Conservation (phyloP, 2,113 vertebrate species). For the Catharus fuscescens region DNA sequence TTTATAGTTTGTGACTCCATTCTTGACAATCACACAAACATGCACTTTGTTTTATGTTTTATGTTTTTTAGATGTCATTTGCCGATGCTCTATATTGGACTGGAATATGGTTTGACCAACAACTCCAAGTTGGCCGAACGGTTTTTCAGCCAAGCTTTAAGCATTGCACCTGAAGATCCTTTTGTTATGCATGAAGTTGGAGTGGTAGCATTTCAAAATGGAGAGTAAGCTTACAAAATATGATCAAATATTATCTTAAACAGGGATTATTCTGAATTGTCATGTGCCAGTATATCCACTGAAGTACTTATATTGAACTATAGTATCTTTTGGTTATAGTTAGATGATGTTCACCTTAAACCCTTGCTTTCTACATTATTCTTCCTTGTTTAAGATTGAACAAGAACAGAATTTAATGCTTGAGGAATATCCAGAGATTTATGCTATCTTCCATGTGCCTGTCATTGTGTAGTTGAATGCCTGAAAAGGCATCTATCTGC, state of each 20-base stretch:
- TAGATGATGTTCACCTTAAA: background rate
- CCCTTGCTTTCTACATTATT: background rate
- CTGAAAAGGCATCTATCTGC: background rate
- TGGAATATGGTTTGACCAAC: conserved; percentile 98
- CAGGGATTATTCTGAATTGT: background rate
- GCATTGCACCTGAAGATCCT: conserved; percentile 97
- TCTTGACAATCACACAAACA: background rate
- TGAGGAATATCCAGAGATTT: background rate
- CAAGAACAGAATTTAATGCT: background rate
- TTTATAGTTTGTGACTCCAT: background rate
- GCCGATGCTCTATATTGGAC: conserved; percentile 97
- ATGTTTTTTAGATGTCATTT: conserved; percentile 86
- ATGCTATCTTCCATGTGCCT: background rate
- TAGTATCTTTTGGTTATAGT: background rate
- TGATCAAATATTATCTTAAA: background rate
- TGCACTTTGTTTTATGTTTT: background rate
- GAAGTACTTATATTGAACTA: background rate
- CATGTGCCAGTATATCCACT: background rate
- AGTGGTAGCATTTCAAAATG: conserved; percentile 98
- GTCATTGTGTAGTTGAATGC: background rate
- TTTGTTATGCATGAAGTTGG: conserved; percentile 98
- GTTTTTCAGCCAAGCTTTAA: conserved; percentile 97
- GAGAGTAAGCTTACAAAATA: conserved; percentile 86
- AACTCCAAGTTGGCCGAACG: conserved; percentile 97
- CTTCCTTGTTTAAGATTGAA: background rate